Evolutionary conservation across 2,888 invertebrate genomes (phyloP).

Genomic region (Lasioglossum pauxillum): DNA sequence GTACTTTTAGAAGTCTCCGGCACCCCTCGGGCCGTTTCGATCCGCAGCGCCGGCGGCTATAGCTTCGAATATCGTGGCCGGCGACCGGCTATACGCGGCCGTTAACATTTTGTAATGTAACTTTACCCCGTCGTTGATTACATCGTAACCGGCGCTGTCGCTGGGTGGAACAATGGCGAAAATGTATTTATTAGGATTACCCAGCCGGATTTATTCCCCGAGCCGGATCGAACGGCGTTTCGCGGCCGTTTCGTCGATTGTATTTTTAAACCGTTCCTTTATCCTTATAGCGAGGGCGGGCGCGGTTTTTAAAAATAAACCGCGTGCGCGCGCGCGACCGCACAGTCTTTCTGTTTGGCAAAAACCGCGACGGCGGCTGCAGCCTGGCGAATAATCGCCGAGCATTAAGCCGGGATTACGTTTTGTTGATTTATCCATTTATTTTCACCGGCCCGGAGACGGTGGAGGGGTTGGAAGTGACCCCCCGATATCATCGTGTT

Average conservation of each 20-base stretch:
- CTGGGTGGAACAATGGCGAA: conserved; percentile 32
- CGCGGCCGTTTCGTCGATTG: conserved; percentile 36
- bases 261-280: conserved; percentile 63
- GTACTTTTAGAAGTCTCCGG: background rate
- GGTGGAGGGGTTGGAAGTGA: conserved; percentile 29
- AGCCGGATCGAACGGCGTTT: conserved; percentile 14
- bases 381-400: conserved; percentile 31
- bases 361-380: conserved; percentile 19
- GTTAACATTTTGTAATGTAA: conserved; percentile 50
- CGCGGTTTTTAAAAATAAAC: conserved; percentile 48
- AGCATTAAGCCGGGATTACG: conserved; percentile 44
- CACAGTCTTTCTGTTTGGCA: conserved; percentile 13
- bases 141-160: conserved; percentile 16
- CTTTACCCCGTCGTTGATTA: conserved; percentile 44
- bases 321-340: background rate
- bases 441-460: conserved; percentile 52
- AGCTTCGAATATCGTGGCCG: conserved; percentile 8
- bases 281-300: conserved; percentile 31
- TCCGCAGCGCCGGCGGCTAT: background rate
- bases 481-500: conserved; percentile 67
- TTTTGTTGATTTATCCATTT: conserved; percentile 59
- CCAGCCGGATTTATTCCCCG: conserved; percentile 35
- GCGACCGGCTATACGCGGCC: conserved; percentile 3
- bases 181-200: conserved; percentile 50
- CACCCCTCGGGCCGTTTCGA: background rate